Conservation (phyloP, 2,113 vertebrate species). For the Saimiri boliviensis region DNA sequence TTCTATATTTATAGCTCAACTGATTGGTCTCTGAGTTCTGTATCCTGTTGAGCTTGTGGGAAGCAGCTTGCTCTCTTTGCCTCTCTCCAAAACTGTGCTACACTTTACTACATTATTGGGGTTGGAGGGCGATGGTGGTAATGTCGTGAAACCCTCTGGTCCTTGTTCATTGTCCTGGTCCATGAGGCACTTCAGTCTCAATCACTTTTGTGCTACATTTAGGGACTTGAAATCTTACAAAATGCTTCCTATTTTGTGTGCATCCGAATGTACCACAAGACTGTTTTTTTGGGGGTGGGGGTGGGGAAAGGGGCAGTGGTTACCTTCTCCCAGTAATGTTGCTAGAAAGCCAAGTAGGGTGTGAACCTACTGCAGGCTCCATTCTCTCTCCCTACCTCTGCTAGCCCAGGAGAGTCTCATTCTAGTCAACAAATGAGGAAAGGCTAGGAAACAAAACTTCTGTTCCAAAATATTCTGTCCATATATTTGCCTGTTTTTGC, state of each 20-base stretch:
- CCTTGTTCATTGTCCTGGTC: not conserved
- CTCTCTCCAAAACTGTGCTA: not conserved
- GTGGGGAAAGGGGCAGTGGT: no score
- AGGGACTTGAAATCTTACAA: not conserved
- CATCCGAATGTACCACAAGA: not conserved
- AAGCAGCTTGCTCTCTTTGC: not conserved
- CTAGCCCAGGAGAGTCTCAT: not conserved
- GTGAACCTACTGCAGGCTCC: not conserved
- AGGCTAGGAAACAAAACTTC: not conserved
- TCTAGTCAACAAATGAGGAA: not conserved
- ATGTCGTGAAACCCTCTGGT: not conserved
- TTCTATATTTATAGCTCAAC: not conserved
- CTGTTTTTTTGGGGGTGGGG: not conserved
- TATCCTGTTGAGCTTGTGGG: not conserved
- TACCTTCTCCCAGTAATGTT: not conserved
- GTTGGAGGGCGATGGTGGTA: no score
- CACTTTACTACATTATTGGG: not conserved
- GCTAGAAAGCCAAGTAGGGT: not conserved
- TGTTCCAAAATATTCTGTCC: not conserved
- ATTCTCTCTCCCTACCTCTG: not conserved
- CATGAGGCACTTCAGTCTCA: not conserved
- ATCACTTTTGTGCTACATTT: not conserved
- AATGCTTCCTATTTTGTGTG: not conserved
- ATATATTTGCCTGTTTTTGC: not conserved
- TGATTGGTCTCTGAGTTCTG: not conserved